Evolutionary conservation across 2,113 vertebrate species (phyloP), one percentile per base, ranked within the genome.

Genomic region (Lethenteron reissneri): DNA sequence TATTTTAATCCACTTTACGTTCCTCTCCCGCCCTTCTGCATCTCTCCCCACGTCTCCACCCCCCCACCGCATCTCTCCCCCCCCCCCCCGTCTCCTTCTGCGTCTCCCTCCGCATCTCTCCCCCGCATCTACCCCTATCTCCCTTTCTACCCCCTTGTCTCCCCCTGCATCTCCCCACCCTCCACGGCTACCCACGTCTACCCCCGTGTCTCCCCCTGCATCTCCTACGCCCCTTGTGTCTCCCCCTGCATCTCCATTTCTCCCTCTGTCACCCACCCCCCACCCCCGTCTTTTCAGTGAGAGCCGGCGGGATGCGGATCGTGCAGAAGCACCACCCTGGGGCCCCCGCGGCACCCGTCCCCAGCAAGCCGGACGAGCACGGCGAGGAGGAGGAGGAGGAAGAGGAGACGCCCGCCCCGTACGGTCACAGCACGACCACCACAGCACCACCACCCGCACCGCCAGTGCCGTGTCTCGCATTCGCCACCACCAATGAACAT

Each of bases 351-450:
- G 41, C 41, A 41, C 41, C 41, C 41, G 41, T 41, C 41, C 41
- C 41, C 41, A 2, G n/a, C 69, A 71, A 60, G 0, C 1, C 57
- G 3, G 21, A 71, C 19, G 1, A 2, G 57, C 60, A 69, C 56
- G 13, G 14, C 4, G 1, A 4, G 10, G 57, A 73, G 57, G 70
- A 6, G 12, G 72, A 70, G 2, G 57, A 74, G 59, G 58, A 41
- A 41, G 41, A 41, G 41, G 41, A 41, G 41, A 41, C 41, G 41
- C 41, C 41, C 41, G 41, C 41, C 41, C 41, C 41, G 41, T 41
- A 41, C 41, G 41, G 41, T 41, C 41, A 41, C 41, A 41, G 41
- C 41, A 41, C 6, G 41, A 7, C 41, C 41, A 41, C 41, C 41
- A 41, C 41, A 41, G 41, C 41, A 41, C 41, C 41, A 41, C 41